Evolutionary conservation across 1,140 invertebrate genomes (phyloP).

Genomic region (Heliconius hermathena): DNA sequence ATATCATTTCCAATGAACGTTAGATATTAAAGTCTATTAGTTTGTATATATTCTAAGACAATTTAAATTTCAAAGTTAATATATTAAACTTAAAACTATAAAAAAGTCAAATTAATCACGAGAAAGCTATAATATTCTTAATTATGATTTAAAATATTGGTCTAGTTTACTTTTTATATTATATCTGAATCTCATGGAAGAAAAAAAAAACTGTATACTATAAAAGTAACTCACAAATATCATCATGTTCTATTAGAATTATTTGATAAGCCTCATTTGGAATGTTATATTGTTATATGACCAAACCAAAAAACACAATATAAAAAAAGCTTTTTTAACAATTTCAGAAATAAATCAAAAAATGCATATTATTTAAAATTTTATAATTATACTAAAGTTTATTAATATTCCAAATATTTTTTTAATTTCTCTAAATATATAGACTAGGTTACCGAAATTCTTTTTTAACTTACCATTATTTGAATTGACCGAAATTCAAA

Average conservation of each 20-base stretch:
- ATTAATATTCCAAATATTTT: background rate
- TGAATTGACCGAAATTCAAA: conserved; percentile 6
- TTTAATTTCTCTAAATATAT: background rate
- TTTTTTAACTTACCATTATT: conserved; percentile 9
- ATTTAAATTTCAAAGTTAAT: background rate
- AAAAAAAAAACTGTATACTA: background rate
- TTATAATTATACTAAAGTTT: background rate
- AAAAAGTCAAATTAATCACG: background rate
- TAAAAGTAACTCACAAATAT: background rate
- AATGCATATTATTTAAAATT: background rate
- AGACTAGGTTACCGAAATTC: conserved; percentile 9
- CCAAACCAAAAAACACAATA: background rate
- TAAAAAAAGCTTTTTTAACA: background rate
- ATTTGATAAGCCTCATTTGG: background rate
- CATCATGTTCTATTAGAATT: background rate
- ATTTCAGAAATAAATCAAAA: background rate
- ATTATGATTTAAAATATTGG: background rate
- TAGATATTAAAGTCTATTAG: background rate
- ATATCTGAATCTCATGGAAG: background rate
- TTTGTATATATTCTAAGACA: background rate
- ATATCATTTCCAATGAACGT: background rate
- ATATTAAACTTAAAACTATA: background rate
- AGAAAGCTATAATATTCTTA: background rate
- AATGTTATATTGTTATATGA: background rate
- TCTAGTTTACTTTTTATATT: background rate